Conservation (phyloP, 2,797 vertebrate species). For the Acridotheres tristis region DNA sequence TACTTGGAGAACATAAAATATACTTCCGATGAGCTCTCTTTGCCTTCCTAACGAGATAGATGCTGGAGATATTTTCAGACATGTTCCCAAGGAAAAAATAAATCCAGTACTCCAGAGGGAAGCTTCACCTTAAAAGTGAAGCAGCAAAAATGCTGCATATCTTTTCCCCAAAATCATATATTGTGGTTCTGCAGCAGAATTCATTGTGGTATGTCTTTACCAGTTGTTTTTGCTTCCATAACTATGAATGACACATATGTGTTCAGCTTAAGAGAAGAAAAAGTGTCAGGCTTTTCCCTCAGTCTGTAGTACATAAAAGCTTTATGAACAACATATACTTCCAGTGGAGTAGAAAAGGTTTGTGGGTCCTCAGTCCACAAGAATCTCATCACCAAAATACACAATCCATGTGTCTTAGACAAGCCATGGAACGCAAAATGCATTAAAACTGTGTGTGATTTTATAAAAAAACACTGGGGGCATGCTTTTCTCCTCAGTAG, state of each 20-base stretch:
- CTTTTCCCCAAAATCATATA: background rate
- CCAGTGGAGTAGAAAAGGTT: background rate
- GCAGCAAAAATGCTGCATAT: background rate
- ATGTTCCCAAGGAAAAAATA: background rate
- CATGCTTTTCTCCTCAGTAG: background rate
- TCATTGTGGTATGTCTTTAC: background rate
- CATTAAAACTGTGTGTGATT: background rate
- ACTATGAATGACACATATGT: background rate
- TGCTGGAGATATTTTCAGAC: slow-evolving; percentile 22
- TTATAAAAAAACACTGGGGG: background rate
- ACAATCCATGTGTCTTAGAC: fast-evolving
- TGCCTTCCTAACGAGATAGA: background rate
- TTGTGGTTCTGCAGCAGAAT: background rate
- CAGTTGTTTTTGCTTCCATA: background rate
- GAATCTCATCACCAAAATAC: background rate
- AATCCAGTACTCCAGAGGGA: background rate
- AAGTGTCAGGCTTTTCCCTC: background rate
- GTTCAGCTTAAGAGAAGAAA: background rate
- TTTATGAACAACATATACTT: background rate
- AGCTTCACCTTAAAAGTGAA: background rate
- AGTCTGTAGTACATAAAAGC: background rate
- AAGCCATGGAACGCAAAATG: background rate
- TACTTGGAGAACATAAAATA: background rate
- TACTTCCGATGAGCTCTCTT: slow-evolving; percentile 1
- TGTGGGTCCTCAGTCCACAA: background rate